Base-by-base conservation (phyloP, 2,888 invertebrate species). In the Melinopterus prodromus region DNA sequence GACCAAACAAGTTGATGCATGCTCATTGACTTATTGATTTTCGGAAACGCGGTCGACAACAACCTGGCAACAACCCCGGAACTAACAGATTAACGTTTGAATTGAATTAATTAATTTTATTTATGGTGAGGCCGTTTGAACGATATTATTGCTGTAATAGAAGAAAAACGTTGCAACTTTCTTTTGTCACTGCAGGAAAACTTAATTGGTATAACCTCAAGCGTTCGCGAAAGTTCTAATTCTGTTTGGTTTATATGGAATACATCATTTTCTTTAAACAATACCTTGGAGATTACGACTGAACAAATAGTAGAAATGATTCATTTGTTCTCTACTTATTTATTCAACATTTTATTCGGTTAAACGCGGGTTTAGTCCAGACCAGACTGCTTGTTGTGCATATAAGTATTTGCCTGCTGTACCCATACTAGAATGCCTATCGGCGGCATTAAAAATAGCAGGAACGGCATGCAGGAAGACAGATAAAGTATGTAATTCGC, bases 401-500 rank as follows among this genome's bases (percentile, higher is more conserved):
- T 26, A 2, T 3, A 2, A 3, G 53, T 53, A 7, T 7, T 9
- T 53, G 9, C 12, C 53, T 53, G 5, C 53, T 53, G 53, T 12
- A 53, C 9, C 53, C 53, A 53, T 53, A 26, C 26, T 26, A 26
- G 26, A 26, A 26, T 26, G 1, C 26, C 26, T 26, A 53, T 53
- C 53, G 5, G 53, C 53, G 1, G 53, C 53, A 6, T 53, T 53
- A 53, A 53, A 53, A 53, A 53, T 53, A 53, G 53, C 53, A 53
- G 12, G 7, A 7, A 53, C 5, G 53, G 7, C 53, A 53, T 53
- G 53, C 53, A 53, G 53, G 53, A 53, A 53, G 12, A 9, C 1
- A 7, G 37, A 74, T 36, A 74, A 74, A 0, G 35, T 0, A 9
- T n/a, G 37, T 4, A 74, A 74, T 36, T 79, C 81, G 26, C 26